phyloP scores from a whole-genome alignment of 2,888 invertebrate genomes.

The Teleogryllus oceanicus region DNA sequence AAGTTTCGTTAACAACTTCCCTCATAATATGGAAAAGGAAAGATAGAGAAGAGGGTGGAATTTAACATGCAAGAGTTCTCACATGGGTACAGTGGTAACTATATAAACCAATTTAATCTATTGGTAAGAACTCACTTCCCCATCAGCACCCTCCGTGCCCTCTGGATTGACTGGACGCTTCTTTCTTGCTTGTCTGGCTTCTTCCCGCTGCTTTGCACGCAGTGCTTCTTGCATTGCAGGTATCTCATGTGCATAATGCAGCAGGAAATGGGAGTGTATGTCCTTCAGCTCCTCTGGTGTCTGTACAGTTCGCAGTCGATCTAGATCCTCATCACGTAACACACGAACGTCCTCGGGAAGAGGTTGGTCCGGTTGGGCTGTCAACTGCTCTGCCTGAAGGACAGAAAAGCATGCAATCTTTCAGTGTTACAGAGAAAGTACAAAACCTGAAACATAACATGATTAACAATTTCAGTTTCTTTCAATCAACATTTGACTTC shows the following conservation, averaged over 20 bases:
- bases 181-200: slow-evolving; percentile 52
- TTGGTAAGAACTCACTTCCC: slow-evolving; percentile 36
- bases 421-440: too few relatives aligned
- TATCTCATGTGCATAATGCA: slow-evolving; percentile 85
- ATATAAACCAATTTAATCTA: too few relatives aligned
- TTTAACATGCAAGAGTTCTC: neutral
- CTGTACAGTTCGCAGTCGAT: slow-evolving; percentile 70
- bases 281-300: slow-evolving; percentile 90
- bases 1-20: too few relatives aligned
- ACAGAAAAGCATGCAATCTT: neutral
- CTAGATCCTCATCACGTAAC: slow-evolving; percentile 81
- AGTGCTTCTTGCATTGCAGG: slow-evolving; percentile 77
- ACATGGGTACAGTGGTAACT: neutral
- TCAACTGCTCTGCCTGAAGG: slow-evolving; percentile 69
- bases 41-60: too few relatives aligned
- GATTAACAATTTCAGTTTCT: too few relatives aligned
- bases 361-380: slow-evolving; percentile 77
- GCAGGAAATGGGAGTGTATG: slow-evolving; percentile 85
- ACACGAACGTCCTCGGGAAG: slow-evolving; percentile 78
- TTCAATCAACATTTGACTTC: too few relatives aligned
- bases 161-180: slow-evolving; percentile 41
- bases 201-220: slow-evolving; percentile 63
- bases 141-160: slow-evolving; percentile 44
- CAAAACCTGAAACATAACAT: too few relatives aligned
- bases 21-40: too few relatives aligned